Evolutionary conservation across 2,888 invertebrate species (phyloP).

Genomic region (Ypsolopha scabrella): DNA sequence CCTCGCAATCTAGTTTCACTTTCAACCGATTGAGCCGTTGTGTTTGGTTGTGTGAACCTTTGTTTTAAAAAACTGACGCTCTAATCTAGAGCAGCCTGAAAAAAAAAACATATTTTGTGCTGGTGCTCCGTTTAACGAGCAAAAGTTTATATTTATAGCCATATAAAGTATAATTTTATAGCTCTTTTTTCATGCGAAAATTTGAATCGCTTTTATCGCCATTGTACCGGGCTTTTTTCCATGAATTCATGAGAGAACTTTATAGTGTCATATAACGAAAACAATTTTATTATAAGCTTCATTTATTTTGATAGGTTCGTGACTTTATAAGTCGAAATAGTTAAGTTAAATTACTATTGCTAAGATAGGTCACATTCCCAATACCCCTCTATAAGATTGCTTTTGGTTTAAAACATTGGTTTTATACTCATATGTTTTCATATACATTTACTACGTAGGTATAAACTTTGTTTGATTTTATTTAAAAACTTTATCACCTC

Average conservation of each 20-base stretch:
- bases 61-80: too few species aligned
- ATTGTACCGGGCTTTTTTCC: neutral
- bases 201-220: neutral
- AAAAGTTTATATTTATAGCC: conserved; percentile 1
- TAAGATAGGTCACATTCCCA: neutral
- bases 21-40: too few species aligned
- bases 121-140: neutral
- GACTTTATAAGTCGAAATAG: neutral
- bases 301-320: neutral
- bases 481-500: too few species aligned
- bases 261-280: neutral
- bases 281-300: neutral
- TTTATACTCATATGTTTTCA: too few species aligned
- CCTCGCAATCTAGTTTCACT: too few species aligned
- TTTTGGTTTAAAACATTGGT: too few species aligned
- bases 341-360: neutral
- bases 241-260: neutral
- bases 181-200: neutral
- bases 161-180: neutral
- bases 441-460: too few species aligned
- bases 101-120: neutral
- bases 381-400: neutral
- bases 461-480: too few species aligned
- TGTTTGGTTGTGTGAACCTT: too few species aligned
- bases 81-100: neutral